A percentile compares a stretch with the other conserved stretches of the same genome.
Conservation (phyloP, 2,888 invertebrate species). For the Lasioglossum calceatum region DNA sequence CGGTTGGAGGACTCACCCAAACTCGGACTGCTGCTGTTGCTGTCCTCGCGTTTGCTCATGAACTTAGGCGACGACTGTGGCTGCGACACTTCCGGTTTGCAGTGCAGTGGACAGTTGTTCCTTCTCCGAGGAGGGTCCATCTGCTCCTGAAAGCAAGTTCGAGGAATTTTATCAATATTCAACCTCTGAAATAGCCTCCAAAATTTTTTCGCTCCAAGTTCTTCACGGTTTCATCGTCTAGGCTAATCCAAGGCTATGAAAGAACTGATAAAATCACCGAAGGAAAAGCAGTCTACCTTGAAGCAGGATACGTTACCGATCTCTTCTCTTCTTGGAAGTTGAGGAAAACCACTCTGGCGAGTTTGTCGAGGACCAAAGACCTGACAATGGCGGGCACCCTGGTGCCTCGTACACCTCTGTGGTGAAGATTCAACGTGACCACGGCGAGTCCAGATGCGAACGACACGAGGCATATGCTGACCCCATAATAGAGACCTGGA, state of each 20-base stretch:
- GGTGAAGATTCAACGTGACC: slow-evolving; percentile 93
- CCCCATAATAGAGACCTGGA: slow-evolving; percentile 92
- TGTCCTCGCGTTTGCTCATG: slow-evolving; percentile 68
- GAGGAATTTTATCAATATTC: too few species aligned
- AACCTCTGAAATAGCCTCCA: too few species aligned
- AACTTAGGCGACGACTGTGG: slow-evolving; percentile 75
- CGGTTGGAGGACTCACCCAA: slow-evolving; percentile 67
- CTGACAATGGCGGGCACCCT: slow-evolving; percentile 90
- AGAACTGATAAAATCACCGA: neutral
- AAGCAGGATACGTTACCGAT: slow-evolving; percentile 46
- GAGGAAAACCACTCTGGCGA: slow-evolving; percentile 91
- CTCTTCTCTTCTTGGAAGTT: slow-evolving; percentile 86
- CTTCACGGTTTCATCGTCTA: neutral
- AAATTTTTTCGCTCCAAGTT: too few species aligned
- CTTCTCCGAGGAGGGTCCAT: slow-evolving; percentile 71
- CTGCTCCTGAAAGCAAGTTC: slow-evolving; percentile 53
- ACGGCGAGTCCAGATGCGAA: slow-evolving; percentile 93
- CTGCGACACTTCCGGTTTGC: slow-evolving; percentile 73
- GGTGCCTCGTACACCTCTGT: slow-evolving; percentile 92
- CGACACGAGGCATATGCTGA: slow-evolving; percentile 92
- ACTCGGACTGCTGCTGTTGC: slow-evolving; percentile 73
- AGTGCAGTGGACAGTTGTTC: slow-evolving; percentile 78
- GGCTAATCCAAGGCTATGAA: neutral
- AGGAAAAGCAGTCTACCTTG: neutral
- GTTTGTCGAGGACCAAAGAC: slow-evolving; percentile 90